Base-by-base conservation (phyloP, 1,140 invertebrate species). In the Phortica variegata region DNA sequence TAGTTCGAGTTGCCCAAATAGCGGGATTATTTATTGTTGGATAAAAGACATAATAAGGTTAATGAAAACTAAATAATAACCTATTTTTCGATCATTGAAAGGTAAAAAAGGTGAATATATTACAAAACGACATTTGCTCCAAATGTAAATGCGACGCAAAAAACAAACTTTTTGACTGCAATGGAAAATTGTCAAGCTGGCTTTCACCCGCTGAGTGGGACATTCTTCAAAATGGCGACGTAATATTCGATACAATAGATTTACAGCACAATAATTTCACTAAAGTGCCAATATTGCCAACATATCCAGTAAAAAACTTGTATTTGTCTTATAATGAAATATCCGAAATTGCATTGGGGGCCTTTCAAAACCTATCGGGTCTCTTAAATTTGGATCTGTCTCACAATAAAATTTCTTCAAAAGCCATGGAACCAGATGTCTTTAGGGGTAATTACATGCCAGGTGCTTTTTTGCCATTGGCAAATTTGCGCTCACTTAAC, bases 311-410 rank as follows among this genome's bases (percentile, higher is more conserved):
- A 3, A 78, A 80, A 29, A 74, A 60, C 19, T 61, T 82, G 8
- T 78, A 79, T 43, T 56, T 83, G 12, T 78, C 76, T 19, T 71
- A 79, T 15, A 83, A 83, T 43, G 54, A 69, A 13, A 87, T 91
- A 16, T 72, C 62, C 2, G 69, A 60, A 3, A 87, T 91, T 38
- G 80, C 81, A 4, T 58, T 78, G 10, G 75, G 63, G 0, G 83
- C 83, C 3, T 91, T 91, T 59, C 79, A 77, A 45, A 77, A 84
- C 52, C 65, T 90, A 7, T 79, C 79, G 33, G 76, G 81, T 44
- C 77, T 90, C 54, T 74, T 70, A 3, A 79, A 79, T 31, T 62
- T 91, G 8, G 85, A 89, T 70, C 66, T 91, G 40, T 87, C 86
- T 52, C 70, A 84, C 49, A 90, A 90, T 63, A 74, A 81, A 18